These are phyloP conservation scores for Puntigrus tetrazona DNA, from an alignment of 2,113 vertebrate species.

Conservation along the genomic window DNA sequence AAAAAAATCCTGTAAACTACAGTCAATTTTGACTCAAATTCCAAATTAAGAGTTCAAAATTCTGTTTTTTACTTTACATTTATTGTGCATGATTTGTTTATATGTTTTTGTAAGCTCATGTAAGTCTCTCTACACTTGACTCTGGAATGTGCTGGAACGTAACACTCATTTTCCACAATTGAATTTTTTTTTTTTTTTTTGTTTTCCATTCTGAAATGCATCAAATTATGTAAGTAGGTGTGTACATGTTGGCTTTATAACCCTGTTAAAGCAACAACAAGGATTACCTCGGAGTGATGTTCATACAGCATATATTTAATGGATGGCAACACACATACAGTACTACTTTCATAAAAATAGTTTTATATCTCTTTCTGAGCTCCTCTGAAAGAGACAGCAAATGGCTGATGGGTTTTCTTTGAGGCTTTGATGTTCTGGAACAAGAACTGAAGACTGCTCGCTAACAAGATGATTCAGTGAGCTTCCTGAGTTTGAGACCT, in stretches of 20 bases:
- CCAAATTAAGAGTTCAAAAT: too few species aligned
- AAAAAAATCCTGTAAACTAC: too few species aligned
- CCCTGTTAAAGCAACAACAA: background rate
- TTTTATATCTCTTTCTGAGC: background rate
- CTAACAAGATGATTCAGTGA: conserved; percentile 7
- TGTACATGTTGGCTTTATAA: background rate
- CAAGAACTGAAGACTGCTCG: background rate
- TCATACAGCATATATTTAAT: background rate
- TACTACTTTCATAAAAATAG: background rate
- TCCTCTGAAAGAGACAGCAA: background rate
- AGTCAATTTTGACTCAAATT: too few species aligned
- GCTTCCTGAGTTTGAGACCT: conserved; percentile 8
- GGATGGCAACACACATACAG: background rate
- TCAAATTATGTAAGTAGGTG: background rate
- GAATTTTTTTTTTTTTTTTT: background rate
- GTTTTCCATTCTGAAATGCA: background rate
- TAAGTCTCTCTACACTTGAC: too few species aligned
- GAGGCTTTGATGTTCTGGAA: conserved; percentile 35
- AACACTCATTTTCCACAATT: too few species aligned
- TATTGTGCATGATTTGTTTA: too few species aligned
- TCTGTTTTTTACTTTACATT: too few species aligned
- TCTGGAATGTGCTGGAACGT: too few species aligned
- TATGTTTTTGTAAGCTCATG: too few species aligned
- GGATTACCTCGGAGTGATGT: background rate
- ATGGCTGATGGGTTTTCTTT: background rate